Percentiles rank a stretch among this genome's conserved stretches.
These are phyloP conservation scores for Stratiolaelaps scimitus DNA, from an alignment of 1,140 invertebrate genomes.

Conservation along the genomic window DNA sequence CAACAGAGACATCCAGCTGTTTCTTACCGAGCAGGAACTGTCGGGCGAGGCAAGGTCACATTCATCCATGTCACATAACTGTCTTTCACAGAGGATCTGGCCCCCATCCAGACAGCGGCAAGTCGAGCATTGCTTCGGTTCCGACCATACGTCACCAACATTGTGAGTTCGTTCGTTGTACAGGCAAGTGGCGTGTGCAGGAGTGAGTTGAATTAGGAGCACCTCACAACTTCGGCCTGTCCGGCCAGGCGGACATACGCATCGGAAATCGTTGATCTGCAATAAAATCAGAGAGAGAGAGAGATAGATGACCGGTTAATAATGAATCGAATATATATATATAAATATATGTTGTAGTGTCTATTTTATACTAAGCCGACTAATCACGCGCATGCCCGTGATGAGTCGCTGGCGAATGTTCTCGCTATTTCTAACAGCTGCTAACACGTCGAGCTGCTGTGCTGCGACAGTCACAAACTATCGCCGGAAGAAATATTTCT, in stretches of 20 bases:
- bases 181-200: background rate
- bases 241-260: conserved; percentile 63
- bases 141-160: background rate
- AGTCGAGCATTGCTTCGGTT: background rate
- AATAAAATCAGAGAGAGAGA: background rate
- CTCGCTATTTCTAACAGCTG: too few species aligned
- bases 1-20: too few species aligned
- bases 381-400: too few species aligned
- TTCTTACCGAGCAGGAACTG: conserved; percentile 14
- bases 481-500: background rate
- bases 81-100: conserved; percentile 8
- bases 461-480: too few species aligned
- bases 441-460: too few species aligned
- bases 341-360: too few species aligned
- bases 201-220: background rate
- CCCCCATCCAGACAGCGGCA: conserved; percentile 5
- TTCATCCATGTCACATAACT: conserved; percentile 1
- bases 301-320: too few species aligned
- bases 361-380: too few species aligned
- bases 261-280: conserved; percentile 44
- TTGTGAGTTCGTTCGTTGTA: background rate
- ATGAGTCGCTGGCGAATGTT: too few species aligned
- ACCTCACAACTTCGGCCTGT: conserved; percentile 45
- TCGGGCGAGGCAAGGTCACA: background rate
- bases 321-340: too few species aligned